Evolutionary conservation across 2,888 invertebrate genomes (phyloP), one percentile per base, ranked within the genome.

Genomic region (Trachelus troglodyta): DNA sequence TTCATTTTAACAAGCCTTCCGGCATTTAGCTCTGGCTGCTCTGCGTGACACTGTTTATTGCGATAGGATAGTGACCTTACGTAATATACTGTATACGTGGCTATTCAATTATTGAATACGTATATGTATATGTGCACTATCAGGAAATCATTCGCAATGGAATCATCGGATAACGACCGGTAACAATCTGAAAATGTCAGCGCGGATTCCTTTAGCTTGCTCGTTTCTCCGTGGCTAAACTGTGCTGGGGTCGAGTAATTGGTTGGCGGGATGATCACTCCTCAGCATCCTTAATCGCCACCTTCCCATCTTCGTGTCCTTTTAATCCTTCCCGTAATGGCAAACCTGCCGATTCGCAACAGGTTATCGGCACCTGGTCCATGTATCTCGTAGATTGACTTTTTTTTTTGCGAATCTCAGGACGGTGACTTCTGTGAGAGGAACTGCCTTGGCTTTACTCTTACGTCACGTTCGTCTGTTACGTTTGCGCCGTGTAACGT

Each of bases 281-380:
- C 23, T 56, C 23, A 23, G 23, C 56, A 56, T 56, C 56, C 56
- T 56, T 56, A 56, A 23, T 23, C 23, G 23, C 2, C 56, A 1
- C 2, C 23, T 34, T 11, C 23, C 37, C 35, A 11, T 35, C 35
- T 34, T 35, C 56, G 56, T 56, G 23, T 56, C 23, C 9, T 56
- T 56, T 56, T 23, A 56, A 56, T 56, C 2, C 23, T 56, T 9
- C 2, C 23, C 6, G 3, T 56, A 23, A 56, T 23, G 56, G 23
- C 74, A 30, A 74, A 34, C 12, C 34, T 73, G 31, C 23, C 56
- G 56, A 76, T 75, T 76, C 73, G 78, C 73, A 78, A 76, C 76
- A 76, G 78, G 78, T 78, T 78, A 78, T 78, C 76, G 78, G 11
- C 69, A 73, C 75, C 75, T 40, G 75, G 75, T 71, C 68, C 35